Conservation (phyloP, 2,113 vertebrate genomes). For the Paralichthys olivaceus region DNA sequence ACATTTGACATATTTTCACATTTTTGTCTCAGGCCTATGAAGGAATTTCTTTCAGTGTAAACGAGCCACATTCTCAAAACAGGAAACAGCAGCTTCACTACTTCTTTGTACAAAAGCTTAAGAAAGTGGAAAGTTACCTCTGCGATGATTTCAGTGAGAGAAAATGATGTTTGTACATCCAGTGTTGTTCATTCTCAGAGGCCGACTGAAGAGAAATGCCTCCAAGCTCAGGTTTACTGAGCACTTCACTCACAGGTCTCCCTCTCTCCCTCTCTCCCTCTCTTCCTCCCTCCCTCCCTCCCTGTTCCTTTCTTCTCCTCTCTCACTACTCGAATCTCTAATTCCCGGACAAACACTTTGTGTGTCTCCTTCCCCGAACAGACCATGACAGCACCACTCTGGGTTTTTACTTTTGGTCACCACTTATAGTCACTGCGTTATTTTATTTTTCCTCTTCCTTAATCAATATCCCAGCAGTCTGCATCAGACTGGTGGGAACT, state of each 20-base stretch:
- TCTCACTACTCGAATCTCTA: not conserved
- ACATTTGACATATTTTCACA: too few relatives aligned
- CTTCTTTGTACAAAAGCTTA: not conserved
- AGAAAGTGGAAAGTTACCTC: conserved; percentile 38
- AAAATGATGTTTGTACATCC: not conserved
- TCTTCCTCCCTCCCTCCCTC: not conserved
- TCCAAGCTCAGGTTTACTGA: conserved; percentile 36
- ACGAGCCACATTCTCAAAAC: not conserved
- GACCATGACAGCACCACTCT: conserved; percentile 3
- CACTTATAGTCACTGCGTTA: not conserved
- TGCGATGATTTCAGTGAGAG: not conserved
- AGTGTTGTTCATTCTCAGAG: not conserved
- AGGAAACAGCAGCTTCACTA: not conserved
- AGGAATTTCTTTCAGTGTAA: conserved; percentile 3
- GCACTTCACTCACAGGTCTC: conserved; percentile 15
- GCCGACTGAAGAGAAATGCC: conserved; percentile 26
- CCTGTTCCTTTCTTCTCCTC: not conserved
- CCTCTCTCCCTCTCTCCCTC: not conserved
- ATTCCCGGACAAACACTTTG: conserved; percentile 48
- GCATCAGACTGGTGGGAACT: not conserved
- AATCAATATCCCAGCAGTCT: not conserved
- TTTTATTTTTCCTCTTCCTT: not conserved
- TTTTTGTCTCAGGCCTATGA: not conserved
- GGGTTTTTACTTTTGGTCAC: not conserved
- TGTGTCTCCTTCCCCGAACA: conserved; percentile 61